phyloP scores from a whole-genome alignment of 2,888 invertebrate species.

The Dusona sp. region DNA sequence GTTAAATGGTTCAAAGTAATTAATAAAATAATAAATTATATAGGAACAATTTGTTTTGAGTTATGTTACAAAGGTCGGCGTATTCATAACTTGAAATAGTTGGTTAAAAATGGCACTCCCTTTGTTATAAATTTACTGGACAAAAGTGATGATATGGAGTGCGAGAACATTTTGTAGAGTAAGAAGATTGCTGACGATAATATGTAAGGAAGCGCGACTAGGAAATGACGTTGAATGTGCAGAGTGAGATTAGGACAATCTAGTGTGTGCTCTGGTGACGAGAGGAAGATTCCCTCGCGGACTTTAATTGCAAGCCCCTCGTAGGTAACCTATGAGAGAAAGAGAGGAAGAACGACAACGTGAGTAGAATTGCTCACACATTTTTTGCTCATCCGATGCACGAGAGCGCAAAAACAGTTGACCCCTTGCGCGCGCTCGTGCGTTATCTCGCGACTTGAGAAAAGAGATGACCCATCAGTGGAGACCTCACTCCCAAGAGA shows the following conservation, averaged over 20 bases:
- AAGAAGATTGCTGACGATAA: conserved; percentile 48
- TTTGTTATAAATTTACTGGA: not conserved
- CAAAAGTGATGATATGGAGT: not conserved
- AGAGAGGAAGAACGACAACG: conserved; percentile 5
- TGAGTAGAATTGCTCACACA: conserved; percentile 28
- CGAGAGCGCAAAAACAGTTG: conserved; percentile 57
- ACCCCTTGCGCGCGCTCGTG: conserved; percentile 40
- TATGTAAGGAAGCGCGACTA: conserved; percentile 60
- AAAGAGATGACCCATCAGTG: conserved; percentile 32
- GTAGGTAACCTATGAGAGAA: conserved; percentile 11
- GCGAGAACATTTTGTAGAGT: not conserved
- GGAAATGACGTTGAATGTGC: conserved; percentile 66
- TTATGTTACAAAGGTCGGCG: not conserved
- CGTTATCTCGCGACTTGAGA: conserved; percentile 42
- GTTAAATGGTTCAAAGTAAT: not conserved
- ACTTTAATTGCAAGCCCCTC: conserved; percentile 71
- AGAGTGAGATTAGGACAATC: conserved; percentile 52
- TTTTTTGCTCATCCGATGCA: conserved; percentile 19
- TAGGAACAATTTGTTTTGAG: not conserved
- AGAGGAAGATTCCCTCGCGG: conserved; percentile 68
- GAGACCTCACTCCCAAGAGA: conserved; percentile 20
- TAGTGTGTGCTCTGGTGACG: conserved; percentile 6
- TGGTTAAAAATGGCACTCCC: not conserved
- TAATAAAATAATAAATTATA: not conserved
- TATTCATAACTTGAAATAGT: not conserved